Evolutionary conservation across 2,888 invertebrate genomes (phyloP).

Genomic region (Xestoiulus laeticollis): DNA sequence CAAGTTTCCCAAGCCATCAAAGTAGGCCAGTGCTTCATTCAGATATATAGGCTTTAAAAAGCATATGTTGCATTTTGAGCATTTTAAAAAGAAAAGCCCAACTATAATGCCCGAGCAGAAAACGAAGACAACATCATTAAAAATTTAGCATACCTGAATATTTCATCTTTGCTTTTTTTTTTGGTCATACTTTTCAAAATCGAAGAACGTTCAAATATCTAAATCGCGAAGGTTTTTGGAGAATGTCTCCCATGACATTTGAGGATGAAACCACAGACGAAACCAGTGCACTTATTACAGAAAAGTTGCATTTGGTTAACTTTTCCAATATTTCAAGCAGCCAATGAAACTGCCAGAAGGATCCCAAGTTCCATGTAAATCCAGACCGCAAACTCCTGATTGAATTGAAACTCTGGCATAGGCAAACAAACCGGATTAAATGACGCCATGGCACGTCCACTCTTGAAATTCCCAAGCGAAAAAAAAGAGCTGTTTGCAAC

Average conservation of each 20-base stretch:
- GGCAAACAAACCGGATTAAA: constrained; percentile 3
- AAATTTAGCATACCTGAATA: background rate
- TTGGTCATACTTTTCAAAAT: background rate
- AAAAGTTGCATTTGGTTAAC: background rate
- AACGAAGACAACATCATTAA: background rate
- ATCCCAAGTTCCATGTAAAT: background rate
- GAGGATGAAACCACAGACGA: background rate
- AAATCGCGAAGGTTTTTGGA: background rate
- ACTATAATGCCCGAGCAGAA: background rate
- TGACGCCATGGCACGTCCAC: background rate
- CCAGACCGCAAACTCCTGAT: background rate
- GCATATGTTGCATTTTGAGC: background rate
- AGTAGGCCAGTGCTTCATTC: background rate
- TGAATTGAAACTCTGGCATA: background rate
- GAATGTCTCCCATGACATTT: background rate
- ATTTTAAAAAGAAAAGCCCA: background rate
- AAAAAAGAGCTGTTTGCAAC: background rate
- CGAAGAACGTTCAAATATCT: background rate
- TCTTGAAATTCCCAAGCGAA: background rate
- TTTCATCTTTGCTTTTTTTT: background rate
- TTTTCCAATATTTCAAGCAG: background rate
- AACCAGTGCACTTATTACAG: background rate
- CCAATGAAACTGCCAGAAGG: background rate
- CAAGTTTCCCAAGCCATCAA: background rate
- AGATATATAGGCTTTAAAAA: background rate